phyloP scores from a whole-genome alignment of 2,113 vertebrate genomes.

The Campylomormyrus numenius region DNA sequence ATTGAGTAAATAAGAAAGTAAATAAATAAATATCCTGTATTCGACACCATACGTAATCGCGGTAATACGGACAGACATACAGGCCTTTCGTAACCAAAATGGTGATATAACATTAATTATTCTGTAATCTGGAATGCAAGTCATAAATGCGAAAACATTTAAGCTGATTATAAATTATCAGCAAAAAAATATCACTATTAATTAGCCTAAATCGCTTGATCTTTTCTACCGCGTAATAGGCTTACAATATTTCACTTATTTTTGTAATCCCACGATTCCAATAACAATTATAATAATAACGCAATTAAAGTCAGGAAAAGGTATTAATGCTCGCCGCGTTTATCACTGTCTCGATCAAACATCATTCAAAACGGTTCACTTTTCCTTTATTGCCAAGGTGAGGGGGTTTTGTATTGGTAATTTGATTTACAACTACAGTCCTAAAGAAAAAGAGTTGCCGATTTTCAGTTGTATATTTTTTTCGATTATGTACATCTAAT shows the following conservation, averaged over 20 bases:
- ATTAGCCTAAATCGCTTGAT: neutral
- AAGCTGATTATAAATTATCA: neutral
- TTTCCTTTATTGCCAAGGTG: neutral
- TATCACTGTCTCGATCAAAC: neutral
- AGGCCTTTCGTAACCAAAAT: neutral
- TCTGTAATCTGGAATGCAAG: neutral
- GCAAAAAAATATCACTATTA: neutral
- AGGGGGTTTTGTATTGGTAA: neutral
- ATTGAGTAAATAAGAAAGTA: neutral
- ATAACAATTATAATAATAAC: neutral
- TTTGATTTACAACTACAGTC: neutral
- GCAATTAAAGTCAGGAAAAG: neutral
- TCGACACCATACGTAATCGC: neutral
- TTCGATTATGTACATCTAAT: neutral
- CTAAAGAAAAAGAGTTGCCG: neutral
- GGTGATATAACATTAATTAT: neutral
- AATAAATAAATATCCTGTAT: neutral
- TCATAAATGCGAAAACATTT: conserved; percentile 1
- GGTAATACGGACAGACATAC: neutral
- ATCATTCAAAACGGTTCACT: neutral
- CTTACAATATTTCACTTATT: neutral
- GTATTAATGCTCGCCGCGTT: neutral
- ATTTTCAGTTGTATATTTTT: neutral
- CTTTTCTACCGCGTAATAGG: neutral
- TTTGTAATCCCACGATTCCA: neutral